Base-by-base conservation (phyloP, 2,113 vertebrate species). In the Argyrosomus japonicus region DNA sequence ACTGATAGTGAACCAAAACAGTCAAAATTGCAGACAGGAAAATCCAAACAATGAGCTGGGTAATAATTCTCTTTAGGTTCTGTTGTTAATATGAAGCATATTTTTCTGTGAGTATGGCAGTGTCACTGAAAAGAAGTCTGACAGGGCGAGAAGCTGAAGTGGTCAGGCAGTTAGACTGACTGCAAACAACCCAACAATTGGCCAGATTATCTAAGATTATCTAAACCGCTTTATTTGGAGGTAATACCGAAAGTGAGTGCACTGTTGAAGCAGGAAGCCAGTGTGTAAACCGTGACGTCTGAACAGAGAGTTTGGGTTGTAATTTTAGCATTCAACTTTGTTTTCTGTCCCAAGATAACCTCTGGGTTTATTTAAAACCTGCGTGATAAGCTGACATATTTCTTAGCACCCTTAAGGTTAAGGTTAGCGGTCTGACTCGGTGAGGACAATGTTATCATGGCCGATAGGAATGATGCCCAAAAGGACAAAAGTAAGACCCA, bases 251-350 rank as follows among this genome's bases (percentile, higher is more conserved):
- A 10, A 64, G 21, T 23, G 21, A 64, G 36, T 17, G n/a, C n/a
- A 23, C n/a, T 14, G 23, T 57, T 58, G 25, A 17, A 29, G 13
- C 56, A 27, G 27, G 19, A 40, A 36, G 21, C 25, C 3, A 14
- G 32, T 48, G 19, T 62, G 80, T 69, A 65, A 63, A 45, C 36
- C 6, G 36, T 36, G 18, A 60, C 43, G 12, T 21, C 48, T 82
- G 19, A 56, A 21, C 12, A 27, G 17, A 68, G 12, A 32, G 48
- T 82, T 56, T 56, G 27, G 32, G 29, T 29, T 9, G n/a, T 60
- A 29, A 18, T 25, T 64, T n/a, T 47, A 3, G 19, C 29, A n/a
- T n/a, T 63, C 32, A 14, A 12, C 32, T 57, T 58, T 23, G 9
- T 23, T 27, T 58, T 27, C 23, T 58, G 56, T 7, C 25, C 54